Conservation (phyloP, 2,888 invertebrate species). For the Sycophila texana region DNA sequence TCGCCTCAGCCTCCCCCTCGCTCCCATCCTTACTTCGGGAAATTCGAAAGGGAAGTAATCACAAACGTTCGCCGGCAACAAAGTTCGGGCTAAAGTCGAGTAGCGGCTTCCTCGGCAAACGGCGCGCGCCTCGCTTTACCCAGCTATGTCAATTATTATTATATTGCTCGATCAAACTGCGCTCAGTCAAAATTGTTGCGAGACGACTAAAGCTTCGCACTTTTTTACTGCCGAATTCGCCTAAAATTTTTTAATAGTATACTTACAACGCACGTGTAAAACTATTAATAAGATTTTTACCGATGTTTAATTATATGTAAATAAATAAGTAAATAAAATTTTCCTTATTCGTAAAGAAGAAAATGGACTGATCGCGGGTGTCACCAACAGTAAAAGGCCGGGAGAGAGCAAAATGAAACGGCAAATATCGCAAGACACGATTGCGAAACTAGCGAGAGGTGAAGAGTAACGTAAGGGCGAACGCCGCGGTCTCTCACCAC, state of each 20-base stretch:
- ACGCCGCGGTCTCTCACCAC: slow-evolving; percentile 19
- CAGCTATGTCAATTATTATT: slow-evolving; percentile 36
- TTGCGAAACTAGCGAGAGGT: neutral
- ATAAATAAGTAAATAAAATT: no score
- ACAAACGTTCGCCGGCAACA: slow-evolving; percentile 38
- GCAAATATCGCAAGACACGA: neutral
- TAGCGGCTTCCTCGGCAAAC: slow-evolving; percentile 9
- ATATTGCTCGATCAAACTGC: neutral
- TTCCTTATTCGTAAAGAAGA: no score
- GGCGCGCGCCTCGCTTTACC: slow-evolving; percentile 1
- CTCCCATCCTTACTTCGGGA: slow-evolving; percentile 9
- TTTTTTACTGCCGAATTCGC: no score
- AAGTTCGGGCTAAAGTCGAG: slow-evolving; percentile 28
- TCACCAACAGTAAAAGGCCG: no score
- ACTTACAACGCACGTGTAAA: no score
- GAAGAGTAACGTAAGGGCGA: slow-evolving; percentile 49
- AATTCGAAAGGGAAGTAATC: slow-evolving; percentile 55
- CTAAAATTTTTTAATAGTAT: no score
- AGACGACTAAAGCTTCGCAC: no score
- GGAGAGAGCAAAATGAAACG: no score
- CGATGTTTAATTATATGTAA: no score
- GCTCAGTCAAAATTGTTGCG: neutral
- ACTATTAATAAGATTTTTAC: no score
- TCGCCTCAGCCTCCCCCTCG: neutral
- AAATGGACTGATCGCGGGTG: no score